Percentiles rank a stretch among this genome's conserved stretches.
phyloP scores from a whole-genome alignment of 1,140 invertebrate species.

The Thrips palmi region DNA sequence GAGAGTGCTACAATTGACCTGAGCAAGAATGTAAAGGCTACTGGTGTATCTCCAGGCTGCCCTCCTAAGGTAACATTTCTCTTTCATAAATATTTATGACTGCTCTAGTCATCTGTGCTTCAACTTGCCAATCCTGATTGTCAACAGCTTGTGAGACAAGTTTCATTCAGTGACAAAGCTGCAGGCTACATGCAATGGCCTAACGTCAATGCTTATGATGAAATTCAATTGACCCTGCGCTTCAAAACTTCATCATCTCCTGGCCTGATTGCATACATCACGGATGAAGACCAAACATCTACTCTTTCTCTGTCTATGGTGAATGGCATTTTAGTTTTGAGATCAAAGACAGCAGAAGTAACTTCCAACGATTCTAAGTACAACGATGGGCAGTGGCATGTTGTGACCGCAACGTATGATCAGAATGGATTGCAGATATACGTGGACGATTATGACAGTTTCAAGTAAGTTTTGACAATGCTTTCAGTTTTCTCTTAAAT shows the following conservation, averaged over 20 bases:
- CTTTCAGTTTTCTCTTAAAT: conserved; percentile 5
- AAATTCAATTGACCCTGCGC: conserved; percentile 66
- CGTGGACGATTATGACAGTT: conserved; percentile 63
- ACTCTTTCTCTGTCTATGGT: conserved; percentile 45
- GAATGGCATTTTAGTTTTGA: conserved; percentile 48
- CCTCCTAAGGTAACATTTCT: conserved; percentile 43
- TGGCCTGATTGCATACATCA: conserved; percentile 59
- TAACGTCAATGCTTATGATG: conserved; percentile 30
- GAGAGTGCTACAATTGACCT: conserved; percentile 56
- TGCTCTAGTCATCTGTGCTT: conserved; percentile 9
- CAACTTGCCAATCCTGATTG: not conserved
- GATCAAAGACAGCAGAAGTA: conserved; percentile 36
- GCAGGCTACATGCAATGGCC: conserved; percentile 44
- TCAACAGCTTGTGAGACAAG: conserved; percentile 30
- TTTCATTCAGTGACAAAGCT: conserved; percentile 34
- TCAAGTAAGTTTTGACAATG: conserved; percentile 28
- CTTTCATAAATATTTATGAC: conserved; percentile 2
- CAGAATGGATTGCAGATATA: conserved; percentile 42
- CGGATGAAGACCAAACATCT: conserved; percentile 38
- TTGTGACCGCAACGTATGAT: conserved; percentile 64
- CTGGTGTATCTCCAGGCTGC: conserved; percentile 70
- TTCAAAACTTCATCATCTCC: conserved; percentile 65
- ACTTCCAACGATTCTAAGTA: conserved; percentile 40
- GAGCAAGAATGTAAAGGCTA: conserved; percentile 47
- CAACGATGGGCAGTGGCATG: conserved; percentile 86